Evolutionary conservation across 2,797 vertebrate species (phyloP).

Genomic region (Lerista edwardsae): DNA sequence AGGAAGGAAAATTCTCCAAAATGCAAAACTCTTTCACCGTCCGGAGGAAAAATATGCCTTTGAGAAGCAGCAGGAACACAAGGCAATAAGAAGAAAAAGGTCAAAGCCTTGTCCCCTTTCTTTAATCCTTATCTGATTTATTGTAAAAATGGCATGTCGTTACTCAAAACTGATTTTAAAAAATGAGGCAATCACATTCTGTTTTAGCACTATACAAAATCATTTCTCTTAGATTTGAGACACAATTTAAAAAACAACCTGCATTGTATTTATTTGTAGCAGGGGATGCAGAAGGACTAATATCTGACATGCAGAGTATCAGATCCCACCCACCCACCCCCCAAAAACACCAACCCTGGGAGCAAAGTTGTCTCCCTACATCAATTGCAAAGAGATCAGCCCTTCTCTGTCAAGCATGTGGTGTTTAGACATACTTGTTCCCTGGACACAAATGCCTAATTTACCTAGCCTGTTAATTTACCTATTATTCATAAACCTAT

Average conservation of each 20-base stretch:
- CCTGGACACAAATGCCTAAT: no score
- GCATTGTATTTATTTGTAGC: background rate
- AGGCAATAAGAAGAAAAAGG: slow-evolving; percentile 41
- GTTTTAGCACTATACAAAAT: slow-evolving; percentile 37
- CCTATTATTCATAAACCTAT: no score
- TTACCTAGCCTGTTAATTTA: no score
- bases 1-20: slow-evolving; percentile 51
- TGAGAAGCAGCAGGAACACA: slow-evolving; percentile 50
- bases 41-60: background rate
- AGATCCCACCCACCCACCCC: no score
- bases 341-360: no score
- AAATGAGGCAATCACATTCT: slow-evolving; percentile 41
- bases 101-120: slow-evolving; percentile 60
- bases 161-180: slow-evolving; percentile 50
- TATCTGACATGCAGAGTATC: no score
- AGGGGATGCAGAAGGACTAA: background rate
- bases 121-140: slow-evolving; percentile 55
- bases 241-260: background rate
- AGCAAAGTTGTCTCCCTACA: background rate
- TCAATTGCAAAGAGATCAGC: background rate
- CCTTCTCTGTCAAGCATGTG: no score
- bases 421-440: no score
- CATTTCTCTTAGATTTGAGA: background rate
- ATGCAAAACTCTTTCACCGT: slow-evolving; percentile 39
- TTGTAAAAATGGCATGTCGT: slow-evolving; percentile 41